A percentile compares a stretch with the other conserved stretches of the same genome.
phyloP scores from a whole-genome alignment of 2,888 invertebrate species.

The Phasia obesa region DNA sequence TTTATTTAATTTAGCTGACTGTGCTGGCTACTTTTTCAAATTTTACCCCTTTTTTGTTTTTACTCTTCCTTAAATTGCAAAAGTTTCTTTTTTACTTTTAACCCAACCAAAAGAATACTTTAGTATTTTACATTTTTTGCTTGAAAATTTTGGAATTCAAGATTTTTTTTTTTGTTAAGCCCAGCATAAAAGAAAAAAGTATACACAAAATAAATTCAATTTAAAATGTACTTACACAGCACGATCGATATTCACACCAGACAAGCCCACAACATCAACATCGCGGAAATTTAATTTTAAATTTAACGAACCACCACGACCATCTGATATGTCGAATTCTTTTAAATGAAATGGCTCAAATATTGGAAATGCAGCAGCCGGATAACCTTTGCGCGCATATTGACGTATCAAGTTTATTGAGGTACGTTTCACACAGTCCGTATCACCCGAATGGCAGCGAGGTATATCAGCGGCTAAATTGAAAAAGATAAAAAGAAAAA shows the following conservation, averaged over 20 bases:
- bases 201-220: constrained; percentile 2
- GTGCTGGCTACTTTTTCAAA: too few relatives aligned
- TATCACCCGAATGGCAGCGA: constrained; percentile 78
- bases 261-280: constrained; percentile 79
- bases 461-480: constrained; percentile 78
- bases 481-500: constrained; percentile 47
- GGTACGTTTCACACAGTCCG: constrained; percentile 78
- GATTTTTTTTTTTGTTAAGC: neutral
- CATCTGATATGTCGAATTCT: constrained; percentile 79
- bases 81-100: neutral
- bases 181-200: constrained; percentile 19
- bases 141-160: neutral
- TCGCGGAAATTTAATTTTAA: constrained; percentile 80
- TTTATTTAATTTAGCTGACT: too few relatives aligned
- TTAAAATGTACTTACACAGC: constrained; percentile 78
- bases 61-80: too few relatives aligned
- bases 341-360: constrained; percentile 80
- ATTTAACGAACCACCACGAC: constrained; percentile 77
- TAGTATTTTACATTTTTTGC: neutral
- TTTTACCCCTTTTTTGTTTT: too few relatives aligned
- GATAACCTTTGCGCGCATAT: constrained; percentile 78
- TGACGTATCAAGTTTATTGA: constrained; percentile 76
- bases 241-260: constrained; percentile 78
- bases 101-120: neutral
- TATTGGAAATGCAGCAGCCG: constrained; percentile 78